Evolutionary conservation across 1,140 invertebrate genomes (phyloP).

Genomic region (Rhopalosiphum padi): DNA sequence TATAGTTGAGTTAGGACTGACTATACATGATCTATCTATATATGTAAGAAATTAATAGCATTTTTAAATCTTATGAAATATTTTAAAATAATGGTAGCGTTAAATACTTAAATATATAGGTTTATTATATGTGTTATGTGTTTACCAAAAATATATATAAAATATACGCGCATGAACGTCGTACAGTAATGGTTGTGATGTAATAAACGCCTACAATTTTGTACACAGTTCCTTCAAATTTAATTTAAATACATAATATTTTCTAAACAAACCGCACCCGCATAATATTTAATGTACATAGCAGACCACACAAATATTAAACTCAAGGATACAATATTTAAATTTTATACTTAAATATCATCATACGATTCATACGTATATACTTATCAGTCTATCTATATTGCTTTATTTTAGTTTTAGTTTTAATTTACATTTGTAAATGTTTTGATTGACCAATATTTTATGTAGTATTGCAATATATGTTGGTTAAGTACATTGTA

Average conservation of each 20-base stretch:
- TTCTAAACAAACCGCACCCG: constrained; percentile 10
- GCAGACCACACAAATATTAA: neutral
- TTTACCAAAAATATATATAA: neutral
- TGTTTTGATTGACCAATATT: neutral
- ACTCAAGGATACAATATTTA: constrained; percentile 32
- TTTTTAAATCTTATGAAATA: neutral
- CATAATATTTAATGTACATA: neutral
- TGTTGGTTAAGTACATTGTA: neutral
- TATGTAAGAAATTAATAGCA: neutral
- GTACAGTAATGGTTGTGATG: neutral
- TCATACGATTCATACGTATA: neutral
- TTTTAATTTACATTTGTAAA: neutral
- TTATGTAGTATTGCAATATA: neutral
- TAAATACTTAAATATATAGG: neutral
- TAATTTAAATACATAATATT: constrained; percentile 14
- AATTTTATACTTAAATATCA: constrained; percentile 1
- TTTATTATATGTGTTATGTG: neutral
- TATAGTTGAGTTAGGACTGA: neutral
- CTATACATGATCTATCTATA: neutral
- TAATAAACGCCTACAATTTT: neutral
- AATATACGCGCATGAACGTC: neutral
- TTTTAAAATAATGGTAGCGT: neutral
- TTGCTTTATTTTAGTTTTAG: neutral
- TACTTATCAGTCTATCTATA: neutral
- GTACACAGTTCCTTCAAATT: neutral